Percentiles rank a stretch among this genome's conserved stretches.
These are phyloP conservation scores for Stictonetta naevosa DNA, from an alignment of 2,113 vertebrate species.

Conservation along the genomic window DNA sequence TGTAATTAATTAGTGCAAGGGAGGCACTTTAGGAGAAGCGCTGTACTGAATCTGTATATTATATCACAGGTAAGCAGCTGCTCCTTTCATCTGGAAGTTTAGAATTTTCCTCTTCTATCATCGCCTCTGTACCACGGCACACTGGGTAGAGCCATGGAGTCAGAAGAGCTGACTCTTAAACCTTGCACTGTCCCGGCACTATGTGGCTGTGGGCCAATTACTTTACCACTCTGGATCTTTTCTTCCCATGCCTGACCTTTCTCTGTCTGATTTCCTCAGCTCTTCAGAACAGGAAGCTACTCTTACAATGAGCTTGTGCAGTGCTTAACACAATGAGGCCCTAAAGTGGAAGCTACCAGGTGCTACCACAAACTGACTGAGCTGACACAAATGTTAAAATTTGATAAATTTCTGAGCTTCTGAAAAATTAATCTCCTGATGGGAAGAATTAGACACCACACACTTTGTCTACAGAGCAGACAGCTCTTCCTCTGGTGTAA, in stretches of 20 bases:
- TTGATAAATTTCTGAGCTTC: not conserved
- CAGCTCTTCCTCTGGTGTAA: not conserved
- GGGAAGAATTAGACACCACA: not conserved
- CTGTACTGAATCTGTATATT: not conserved
- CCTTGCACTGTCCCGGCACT: rapidly evolving
- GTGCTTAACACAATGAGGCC: not conserved
- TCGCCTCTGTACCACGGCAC: not conserved
- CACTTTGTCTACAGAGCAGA: not conserved
- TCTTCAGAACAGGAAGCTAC: not conserved
- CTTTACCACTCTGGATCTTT: not conserved
- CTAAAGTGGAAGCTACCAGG: not conserved
- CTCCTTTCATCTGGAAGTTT: not conserved
- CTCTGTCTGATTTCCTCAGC: not conserved
- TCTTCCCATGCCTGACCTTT: not conserved
- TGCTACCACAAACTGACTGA: not conserved
- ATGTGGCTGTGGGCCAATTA: not conserved
- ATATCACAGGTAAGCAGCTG: not conserved
- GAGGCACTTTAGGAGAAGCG: not conserved
- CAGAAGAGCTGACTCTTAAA: not conserved
- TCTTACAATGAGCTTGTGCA: not conserved
- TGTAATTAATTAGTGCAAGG: not conserved
- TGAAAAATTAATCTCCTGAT: not conserved
- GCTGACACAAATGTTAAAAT: not conserved
- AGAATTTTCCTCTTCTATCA: not conserved
- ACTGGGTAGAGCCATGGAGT: not conserved